Evolutionary conservation across 2,888 invertebrate genomes (phyloP), one percentile per base, ranked within the genome.

Genomic region (Pterobdella sp.): DNA sequence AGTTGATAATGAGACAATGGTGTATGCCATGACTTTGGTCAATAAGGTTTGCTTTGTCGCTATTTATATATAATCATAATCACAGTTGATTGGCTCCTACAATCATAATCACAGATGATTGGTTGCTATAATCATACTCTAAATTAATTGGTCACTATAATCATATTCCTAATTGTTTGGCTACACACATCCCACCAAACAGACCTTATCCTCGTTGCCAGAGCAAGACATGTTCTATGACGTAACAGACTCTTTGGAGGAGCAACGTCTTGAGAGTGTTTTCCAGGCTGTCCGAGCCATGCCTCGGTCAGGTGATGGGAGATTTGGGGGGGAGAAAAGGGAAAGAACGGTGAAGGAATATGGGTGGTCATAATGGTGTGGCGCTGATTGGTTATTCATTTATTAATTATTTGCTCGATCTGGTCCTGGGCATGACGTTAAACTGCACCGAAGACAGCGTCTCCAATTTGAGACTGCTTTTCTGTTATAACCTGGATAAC

Each of bases 141-240:
- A n/a, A n/a, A n/a, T n/a, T n/a, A n/a, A n/a, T n/a, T n/a, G n/a
- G n/a, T n/a, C n/a, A n/a, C n/a, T n/a, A n/a, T n/a, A n/a, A n/a
- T n/a, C n/a, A n/a, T n/a, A n/a, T n/a, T n/a, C n/a, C n/a, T n/a
- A n/a, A n/a, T n/a, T n/a, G n/a, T n/a, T n/a, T n/a, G n/a, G n/a
- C n/a, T n/a, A n/a, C n/a, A 56, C 26, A 4, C n/a, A 56, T 56
- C 60, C 60, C 18, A 4, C 60, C 60, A 4, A 22, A 56, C 73
- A 78, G 85, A 92, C 93, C 68, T 86, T 96, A 56, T 93, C 92
- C 81, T 94, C 93, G 37, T 88, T 95, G 70, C 92, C 92, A 0
- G 94, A 95, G 84, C 92, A 94, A 85, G 94, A 97, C 82, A 91
- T 91, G 31, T 98, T 95, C 85, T 98, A 96, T 82, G 96, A 98